phyloP scores from a whole-genome alignment of 2,797 vertebrate genomes.

The Gymnothorax javanicus region DNA sequence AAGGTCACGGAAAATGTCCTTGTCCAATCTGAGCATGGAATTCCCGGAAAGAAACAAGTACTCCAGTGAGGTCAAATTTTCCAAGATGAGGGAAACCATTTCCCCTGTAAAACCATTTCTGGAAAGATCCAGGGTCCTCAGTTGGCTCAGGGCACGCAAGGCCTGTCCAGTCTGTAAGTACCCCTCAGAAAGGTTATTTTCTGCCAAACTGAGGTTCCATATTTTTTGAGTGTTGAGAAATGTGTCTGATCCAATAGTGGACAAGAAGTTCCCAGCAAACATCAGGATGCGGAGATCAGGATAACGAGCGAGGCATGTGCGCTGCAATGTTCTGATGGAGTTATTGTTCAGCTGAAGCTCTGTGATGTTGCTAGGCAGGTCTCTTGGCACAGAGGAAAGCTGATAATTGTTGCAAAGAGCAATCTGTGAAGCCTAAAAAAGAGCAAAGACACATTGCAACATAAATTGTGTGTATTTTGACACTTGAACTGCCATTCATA shows the following conservation, averaged over 20 bases:
- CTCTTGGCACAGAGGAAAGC: constrained; percentile 70
- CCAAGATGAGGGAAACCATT: constrained; percentile 74
- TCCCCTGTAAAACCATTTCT: constrained; percentile 82
- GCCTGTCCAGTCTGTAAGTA: constrained; percentile 72
- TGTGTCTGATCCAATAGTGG: constrained; percentile 60
- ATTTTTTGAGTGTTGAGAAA: constrained; percentile 73
- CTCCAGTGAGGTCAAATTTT: constrained; percentile 82
- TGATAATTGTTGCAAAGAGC: constrained; percentile 71
- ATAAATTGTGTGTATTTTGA: not conserved
- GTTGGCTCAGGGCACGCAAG: constrained; percentile 65
- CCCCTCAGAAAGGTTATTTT: constrained; percentile 77
- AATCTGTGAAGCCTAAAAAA: constrained; percentile 71
- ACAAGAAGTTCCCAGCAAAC: constrained; percentile 74
- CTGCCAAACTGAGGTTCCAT: constrained; percentile 74
- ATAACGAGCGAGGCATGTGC: constrained; percentile 73
- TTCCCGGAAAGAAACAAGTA: constrained; percentile 85
- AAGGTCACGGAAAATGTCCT: constrained; percentile 74
- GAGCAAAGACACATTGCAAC: constrained; percentile 31
- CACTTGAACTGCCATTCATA: not conserved
- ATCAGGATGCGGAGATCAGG: constrained; percentile 74
- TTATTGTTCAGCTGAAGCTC: constrained; percentile 86
- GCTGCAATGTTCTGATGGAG: constrained; percentile 72
- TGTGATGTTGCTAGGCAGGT: constrained; percentile 63
- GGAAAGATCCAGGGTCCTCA: constrained; percentile 82
- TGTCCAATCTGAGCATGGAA: constrained; percentile 81